Conservation (phyloP, 1,140 invertebrate genomes). For the Brachionus sp. region DNA sequence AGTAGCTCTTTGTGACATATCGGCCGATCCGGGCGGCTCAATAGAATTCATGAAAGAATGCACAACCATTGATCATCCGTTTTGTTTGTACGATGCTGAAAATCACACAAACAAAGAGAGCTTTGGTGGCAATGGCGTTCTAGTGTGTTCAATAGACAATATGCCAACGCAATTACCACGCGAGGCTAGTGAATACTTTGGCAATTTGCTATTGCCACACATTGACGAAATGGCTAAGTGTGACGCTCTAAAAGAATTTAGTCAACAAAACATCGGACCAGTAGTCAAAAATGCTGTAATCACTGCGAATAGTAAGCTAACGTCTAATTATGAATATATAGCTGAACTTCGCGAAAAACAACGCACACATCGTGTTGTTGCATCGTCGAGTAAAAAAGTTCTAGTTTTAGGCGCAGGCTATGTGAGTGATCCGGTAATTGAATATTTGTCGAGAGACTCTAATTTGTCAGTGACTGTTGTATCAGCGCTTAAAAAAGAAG, state of each 20-base stretch:
- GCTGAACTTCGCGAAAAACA: conserved; percentile 71
- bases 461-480: conserved; percentile 72
- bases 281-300: conserved; percentile 83
- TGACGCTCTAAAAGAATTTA: conserved; percentile 50
- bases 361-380: conserved; percentile 48
- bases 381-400: conserved; percentile 62
- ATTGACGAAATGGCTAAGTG: background rate
- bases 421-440: conserved; percentile 84
- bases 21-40: conserved; percentile 94
- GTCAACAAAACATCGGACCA: conserved; percentile 15
- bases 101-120: conserved; percentile 59
- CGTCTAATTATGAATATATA: conserved; percentile 90
- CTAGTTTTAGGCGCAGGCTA: conserved; percentile 90
- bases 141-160: conserved; percentile 98
- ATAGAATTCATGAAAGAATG: conserved; percentile 99
- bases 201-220: conserved; percentile 71
- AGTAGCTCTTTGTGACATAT: conserved; percentile 88
- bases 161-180: conserved; percentile 98
- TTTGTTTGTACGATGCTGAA: conserved; percentile 98
- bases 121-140: conserved; percentile 67
- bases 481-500: conserved; percentile 29
- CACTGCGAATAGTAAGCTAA: conserved; percentile 85
- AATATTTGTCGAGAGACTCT: conserved; percentile 81
- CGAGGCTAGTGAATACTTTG: conserved; percentile 96
- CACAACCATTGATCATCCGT: conserved; percentile 97